These are phyloP conservation scores for Melinaea menophilus DNA, from an alignment of 2,888 invertebrate genomes.

Conservation along the genomic window DNA sequence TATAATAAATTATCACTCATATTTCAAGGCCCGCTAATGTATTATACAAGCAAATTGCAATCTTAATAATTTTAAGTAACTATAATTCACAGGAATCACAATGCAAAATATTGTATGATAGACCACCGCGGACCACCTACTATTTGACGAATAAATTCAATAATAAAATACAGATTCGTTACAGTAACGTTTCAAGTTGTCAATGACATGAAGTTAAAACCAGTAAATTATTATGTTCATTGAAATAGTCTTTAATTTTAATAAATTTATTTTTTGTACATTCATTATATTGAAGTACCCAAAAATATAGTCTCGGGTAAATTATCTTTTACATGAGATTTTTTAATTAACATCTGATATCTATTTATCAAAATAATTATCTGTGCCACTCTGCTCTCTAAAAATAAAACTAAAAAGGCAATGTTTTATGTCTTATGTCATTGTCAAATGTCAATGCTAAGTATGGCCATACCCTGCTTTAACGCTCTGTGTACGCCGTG, in stretches of 20 bases:
- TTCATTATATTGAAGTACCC: no score
- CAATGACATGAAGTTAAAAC: not conserved
- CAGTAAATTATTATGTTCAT: no score
- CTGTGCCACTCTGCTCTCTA: not conserved
- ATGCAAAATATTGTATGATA: constrained; percentile 16
- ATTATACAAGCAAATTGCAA: constrained; percentile 25
- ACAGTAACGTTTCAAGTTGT: not conserved
- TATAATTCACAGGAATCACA: not conserved
- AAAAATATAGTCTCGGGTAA: no score
- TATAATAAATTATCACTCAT: constrained; percentile 44
- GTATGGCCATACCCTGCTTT: no score
- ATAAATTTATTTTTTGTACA: no score
- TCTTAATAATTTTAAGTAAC: not conserved
- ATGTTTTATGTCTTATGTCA: constrained; percentile 4
- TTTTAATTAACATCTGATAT: no score
- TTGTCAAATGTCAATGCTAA: constrained; percentile 1
- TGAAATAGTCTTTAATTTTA: no score
- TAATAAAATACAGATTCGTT: not conserved
- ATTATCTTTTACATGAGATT: no score
- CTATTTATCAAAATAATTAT: no score
- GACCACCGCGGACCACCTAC: constrained; percentile 5
- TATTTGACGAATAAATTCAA: constrained; percentile 7
- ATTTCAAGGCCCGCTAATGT: constrained; percentile 37
- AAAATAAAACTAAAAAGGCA: not conserved
- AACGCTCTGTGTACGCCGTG: not conserved